Evolutionary conservation across 2,888 invertebrate genomes (phyloP).

Genomic region (Axea sp.): DNA sequence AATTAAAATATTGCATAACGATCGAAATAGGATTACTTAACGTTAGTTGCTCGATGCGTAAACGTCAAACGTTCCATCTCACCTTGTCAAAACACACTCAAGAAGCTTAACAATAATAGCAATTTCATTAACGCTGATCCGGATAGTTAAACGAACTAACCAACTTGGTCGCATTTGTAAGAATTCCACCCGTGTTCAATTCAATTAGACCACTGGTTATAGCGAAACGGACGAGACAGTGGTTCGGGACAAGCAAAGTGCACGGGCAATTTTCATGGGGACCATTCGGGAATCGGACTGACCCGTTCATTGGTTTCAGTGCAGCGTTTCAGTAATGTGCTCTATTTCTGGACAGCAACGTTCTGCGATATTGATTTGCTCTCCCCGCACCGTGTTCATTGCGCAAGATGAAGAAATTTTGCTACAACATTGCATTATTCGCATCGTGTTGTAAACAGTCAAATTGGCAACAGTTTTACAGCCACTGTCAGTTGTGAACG

Average conservation of each 20-base stretch:
- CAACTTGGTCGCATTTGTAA: constrained; percentile 20
- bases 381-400: constrained; percentile 25
- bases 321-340: constrained; percentile 8
- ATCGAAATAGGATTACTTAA: too few species aligned
- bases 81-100: constrained; percentile 20
- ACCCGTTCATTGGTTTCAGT: too few species aligned
- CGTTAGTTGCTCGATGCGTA: too few species aligned
- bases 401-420: constrained; percentile 31
- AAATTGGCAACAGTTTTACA: too few species aligned
- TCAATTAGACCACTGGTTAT: constrained; percentile 37
- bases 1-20: too few species aligned
- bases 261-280: too few species aligned
- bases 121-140: constrained; percentile 42
- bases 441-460: too few species aligned
- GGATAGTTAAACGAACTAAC: constrained; percentile 32
- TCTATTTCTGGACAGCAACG: constrained; percentile 19
- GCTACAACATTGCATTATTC: constrained; percentile 13
- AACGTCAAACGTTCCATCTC: too few species aligned
- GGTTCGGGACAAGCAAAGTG: too few species aligned
- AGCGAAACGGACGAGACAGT: too few species aligned
- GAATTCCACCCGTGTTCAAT: constrained; percentile 23
- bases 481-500: too few species aligned
- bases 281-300: too few species aligned
- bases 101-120: constrained; percentile 33
- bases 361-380: constrained; percentile 34